phyloP scores from a whole-genome alignment of 2,888 invertebrate genomes.

The Coelogynopora nodosa region DNA sequence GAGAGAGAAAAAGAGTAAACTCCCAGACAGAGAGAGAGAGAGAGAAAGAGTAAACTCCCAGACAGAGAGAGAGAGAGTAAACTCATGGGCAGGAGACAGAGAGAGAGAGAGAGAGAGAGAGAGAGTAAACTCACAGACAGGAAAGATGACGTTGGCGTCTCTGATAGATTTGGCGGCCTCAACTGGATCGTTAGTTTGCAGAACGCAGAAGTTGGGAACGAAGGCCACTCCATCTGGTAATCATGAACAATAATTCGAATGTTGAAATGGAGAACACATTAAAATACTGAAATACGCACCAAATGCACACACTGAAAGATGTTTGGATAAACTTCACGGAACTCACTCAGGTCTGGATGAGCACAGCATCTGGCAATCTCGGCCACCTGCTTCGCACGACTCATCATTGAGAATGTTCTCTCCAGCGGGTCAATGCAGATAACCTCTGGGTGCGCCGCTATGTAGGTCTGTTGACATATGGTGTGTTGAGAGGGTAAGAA shows the following conservation, averaged over 20 bases:
- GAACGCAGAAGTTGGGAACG: background rate
- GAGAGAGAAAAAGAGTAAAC: too few relatives aligned
- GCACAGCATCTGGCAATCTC: background rate
- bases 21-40: too few relatives aligned
- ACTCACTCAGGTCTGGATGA: background rate
- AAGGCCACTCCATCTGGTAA: background rate
- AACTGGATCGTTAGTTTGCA: background rate
- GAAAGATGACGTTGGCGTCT: background rate
- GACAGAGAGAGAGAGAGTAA: too few relatives aligned
- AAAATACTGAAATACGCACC: too few relatives aligned
- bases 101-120: background rate
- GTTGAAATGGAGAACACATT: too few relatives aligned
- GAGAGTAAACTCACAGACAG: background rate
- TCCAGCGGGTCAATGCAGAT: constrained; percentile 76
- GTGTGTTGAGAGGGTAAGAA: too few relatives aligned
- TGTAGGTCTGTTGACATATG: constrained; percentile 70
- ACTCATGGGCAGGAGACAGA: too few relatives aligned
- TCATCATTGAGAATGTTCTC: constrained; percentile 73
- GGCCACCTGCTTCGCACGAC: constrained; percentile 67
- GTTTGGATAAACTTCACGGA: too few relatives aligned
- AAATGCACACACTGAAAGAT: too few relatives aligned
- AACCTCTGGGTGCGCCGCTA: constrained; percentile 71
- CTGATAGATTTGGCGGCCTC: background rate
- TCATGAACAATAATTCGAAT: too few relatives aligned
- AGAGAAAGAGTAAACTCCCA: too few relatives aligned